Conservation (phyloP, 1,140 invertebrate genomes). For the Glomeris maerens region DNA sequence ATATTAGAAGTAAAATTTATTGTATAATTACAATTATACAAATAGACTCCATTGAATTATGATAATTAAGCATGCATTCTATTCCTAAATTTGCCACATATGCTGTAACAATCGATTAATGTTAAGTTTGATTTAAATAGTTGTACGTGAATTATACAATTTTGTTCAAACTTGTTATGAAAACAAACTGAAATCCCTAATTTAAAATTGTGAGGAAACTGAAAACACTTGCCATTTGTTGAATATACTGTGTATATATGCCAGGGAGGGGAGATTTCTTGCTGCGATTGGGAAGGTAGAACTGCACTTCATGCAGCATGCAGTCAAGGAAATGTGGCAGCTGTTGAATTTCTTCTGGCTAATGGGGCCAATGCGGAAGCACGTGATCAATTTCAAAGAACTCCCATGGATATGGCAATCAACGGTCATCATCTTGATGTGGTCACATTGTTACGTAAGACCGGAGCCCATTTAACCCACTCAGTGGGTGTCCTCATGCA, state of each 20-base stretch:
- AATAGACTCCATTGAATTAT: background rate
- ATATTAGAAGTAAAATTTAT: background rate
- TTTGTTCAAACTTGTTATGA: background rate
- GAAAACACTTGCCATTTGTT: background rate
- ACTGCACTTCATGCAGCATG: slow-evolving; percentile 71
- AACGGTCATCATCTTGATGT: slow-evolving; percentile 44
- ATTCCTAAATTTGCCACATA: background rate
- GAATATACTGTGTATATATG: slow-evolving; percentile 9
- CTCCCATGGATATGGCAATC: slow-evolving; percentile 47
- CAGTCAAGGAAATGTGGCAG: slow-evolving; percentile 46
- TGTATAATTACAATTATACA: background rate
- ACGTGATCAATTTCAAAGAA: slow-evolving; percentile 47
- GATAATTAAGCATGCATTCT: background rate
- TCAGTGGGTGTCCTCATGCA: slow-evolving; percentile 26
- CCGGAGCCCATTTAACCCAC: slow-evolving; percentile 51
- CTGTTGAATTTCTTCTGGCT: slow-evolving; percentile 57
- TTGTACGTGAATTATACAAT: background rate
- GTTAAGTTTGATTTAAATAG: background rate
- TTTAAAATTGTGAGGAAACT: slow-evolving; percentile 17
- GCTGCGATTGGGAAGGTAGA: slow-evolving; percentile 57
- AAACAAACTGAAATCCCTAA: background rate
- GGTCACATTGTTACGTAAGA: slow-evolving; percentile 42
- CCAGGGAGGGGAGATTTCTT: slow-evolving; percentile 57
- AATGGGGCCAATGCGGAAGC: slow-evolving; percentile 74
- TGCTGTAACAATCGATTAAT: background rate